These are phyloP conservation scores for Paragorgia papillata DNA, from an alignment of 92 coral and sea anemone genomes.

Conservation along the genomic window DNA sequence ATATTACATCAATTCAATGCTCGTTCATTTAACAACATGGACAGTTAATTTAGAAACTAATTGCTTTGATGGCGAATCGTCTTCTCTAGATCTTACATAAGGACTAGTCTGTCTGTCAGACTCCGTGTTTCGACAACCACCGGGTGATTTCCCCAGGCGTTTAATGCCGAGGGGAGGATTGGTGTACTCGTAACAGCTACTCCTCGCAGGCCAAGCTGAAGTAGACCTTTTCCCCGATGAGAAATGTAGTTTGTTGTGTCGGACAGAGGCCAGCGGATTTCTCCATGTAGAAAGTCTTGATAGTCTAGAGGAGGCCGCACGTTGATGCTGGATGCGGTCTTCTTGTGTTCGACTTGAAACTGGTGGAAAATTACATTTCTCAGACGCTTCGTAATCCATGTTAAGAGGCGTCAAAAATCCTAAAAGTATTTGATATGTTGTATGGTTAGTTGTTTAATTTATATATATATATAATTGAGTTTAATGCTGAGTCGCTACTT, in stretches of 20 bases:
- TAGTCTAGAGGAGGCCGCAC: conserved; percentile 12
- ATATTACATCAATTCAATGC: too few relatives aligned
- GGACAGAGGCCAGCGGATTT: background rate
- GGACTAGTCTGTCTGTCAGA: conserved; percentile 4
- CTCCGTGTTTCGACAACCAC: background rate
- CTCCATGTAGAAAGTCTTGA: conserved; percentile 16
- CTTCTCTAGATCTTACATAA: conserved; percentile 5
- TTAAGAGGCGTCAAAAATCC: conserved; percentile 6
- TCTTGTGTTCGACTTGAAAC: conserved; percentile 9
- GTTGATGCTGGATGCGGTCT: background rate
- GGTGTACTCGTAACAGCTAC: background rate
- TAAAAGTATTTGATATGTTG: background rate
- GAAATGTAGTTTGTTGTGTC: background rate
- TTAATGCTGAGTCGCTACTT: too few relatives aligned
- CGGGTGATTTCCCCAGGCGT: background rate
- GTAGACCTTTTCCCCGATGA: background rate
- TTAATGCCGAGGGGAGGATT: background rate
- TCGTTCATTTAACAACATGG: conserved; percentile 10
- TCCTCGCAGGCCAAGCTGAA: background rate
- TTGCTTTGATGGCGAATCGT: conserved; percentile 25
- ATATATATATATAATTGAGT: background rate
- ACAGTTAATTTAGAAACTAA: conserved; percentile 37
- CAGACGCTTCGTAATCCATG: background rate
- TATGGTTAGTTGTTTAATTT: background rate
- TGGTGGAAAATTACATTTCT: conserved; percentile 38